Evolutionary conservation across 92 coral and sea anemone species (phyloP), one percentile per base, ranked within the genome.

Genomic region (Chrysogorgia sp.): DNA sequence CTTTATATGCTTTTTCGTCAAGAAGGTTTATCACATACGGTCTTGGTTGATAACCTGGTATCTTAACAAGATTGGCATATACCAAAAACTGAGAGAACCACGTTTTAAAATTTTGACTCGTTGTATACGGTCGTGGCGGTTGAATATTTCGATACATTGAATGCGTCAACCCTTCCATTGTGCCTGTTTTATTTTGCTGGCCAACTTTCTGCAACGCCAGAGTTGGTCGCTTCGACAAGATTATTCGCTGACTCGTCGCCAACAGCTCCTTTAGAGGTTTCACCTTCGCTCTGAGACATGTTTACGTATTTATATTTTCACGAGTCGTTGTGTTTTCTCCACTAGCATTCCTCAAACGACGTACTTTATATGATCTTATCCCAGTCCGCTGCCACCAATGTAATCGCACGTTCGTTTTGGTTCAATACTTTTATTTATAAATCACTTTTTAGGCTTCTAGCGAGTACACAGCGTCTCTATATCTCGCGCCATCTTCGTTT

Each of bases 131-230:
- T 57, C 63, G 63, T 57, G 32, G 63, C 30, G 63, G 32, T 57
- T 57, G 17, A 10, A 57, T 57, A 57, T 13, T 57, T 57, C 63
- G 63, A 29, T 57, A 57, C 63, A 57, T 57, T 23, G 63, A 47
- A n/a, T 15, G 53, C 15, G n/a, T 15, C n/a, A n/a, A 57, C 3
- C 31, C 9, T 57, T 57, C 63, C 17, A 29, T 3, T 6, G 63
- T 7, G 14, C 63, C 63, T 13, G 34, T 23, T 23, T 15, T 3
- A 14, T 29, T 4, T 52, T 52, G 59, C 20, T 52, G 6, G 17
- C 59, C 59, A 23, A 20, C 17, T 17, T 52, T 52, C 59, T 52
- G 21, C 20, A 52, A 52, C 7, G 26, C 7, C 59, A 17, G 9
- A 52, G 59, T 6, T n/a, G 7, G 17, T 7, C 26, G 59, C 59